Evolutionary conservation across 1,140 invertebrate genomes (phyloP), one percentile per base, ranked within the genome.

Genomic region (Pachyrhynchus sulphureomaculatus): DNA sequence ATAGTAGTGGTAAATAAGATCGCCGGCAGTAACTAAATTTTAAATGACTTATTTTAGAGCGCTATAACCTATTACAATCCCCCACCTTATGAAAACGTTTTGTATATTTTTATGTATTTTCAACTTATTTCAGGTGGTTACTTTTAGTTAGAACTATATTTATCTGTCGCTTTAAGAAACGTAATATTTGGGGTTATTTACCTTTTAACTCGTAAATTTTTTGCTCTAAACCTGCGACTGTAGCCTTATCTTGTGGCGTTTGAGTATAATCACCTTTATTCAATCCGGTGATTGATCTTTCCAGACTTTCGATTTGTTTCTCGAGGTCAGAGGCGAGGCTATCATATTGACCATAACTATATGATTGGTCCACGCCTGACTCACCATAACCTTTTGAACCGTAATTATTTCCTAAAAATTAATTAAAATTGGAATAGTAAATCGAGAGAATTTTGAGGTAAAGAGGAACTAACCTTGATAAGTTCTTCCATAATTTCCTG

Each of bases 171-270:
- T n/a, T n/a, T n/a, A n/a, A n/a, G n/a, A n/a, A n/a, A n/a, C n/a
- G n/a, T n/a, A n/a, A n/a, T n/a, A n/a, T n/a, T n/a, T n/a, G n/a
- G n/a, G 23, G 1, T 26, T 12, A 4, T 10, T 6, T 21, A 52
- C 53, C 41, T 42, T 71, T 68, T 33, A 74, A 56, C 36, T 72
- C 66, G 23, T 62, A 57, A 15, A 73, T 73, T 64, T 69, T 64
- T 18, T 66, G 33, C 41, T 74, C 66, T 23, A 74, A 53, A 54
- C 64, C 61, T 10, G 60, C 52, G 13, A 73, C 52, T 13, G 63
- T 52, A 9, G 42, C 47, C 56, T 65, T 64, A 44, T 74, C 71
- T 58, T 72, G 67, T 4, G 62, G 47, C 29, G 37, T 68, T 55
- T 71, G 65, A 1, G 62, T 32, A 45, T 70, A 67, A 58, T 72